These are phyloP conservation scores for Melanitta fusca DNA, from an alignment of 2,797 vertebrate species.

Conservation along the genomic window DNA sequence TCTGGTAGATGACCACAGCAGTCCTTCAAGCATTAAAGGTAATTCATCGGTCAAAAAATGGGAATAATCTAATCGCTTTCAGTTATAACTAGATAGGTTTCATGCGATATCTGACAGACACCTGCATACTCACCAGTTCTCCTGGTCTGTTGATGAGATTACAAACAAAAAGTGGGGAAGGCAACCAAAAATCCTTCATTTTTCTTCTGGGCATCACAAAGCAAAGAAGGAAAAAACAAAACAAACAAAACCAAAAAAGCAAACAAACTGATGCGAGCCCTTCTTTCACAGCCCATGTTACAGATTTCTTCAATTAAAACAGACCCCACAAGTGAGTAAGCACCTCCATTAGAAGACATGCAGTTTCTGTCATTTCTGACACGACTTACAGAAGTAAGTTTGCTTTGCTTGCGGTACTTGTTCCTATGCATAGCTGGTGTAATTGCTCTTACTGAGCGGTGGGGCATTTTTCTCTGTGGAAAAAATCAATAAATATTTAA, in stretches of 20 bases:
- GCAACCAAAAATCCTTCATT: neutral
- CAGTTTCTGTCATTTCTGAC: neutral
- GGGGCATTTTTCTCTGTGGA: neutral
- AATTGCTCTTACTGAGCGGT: slow-evolving; percentile 12
- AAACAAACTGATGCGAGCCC: neutral
- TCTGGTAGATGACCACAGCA: neutral
- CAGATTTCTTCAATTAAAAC: neutral
- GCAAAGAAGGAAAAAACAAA: neutral
- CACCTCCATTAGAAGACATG: neutral
- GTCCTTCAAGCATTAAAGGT: neutral
- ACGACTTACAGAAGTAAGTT: neutral
- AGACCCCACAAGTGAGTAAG: neutral
- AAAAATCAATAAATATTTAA: slow-evolving; percentile 67
- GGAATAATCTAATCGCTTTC: neutral
- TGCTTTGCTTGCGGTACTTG: neutral
- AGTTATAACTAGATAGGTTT: neutral
- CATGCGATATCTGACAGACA: neutral
- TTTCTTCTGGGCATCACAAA: neutral
- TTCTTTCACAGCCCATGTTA: neutral
- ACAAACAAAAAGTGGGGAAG: neutral
- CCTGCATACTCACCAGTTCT: neutral
- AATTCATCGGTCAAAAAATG: neutral
- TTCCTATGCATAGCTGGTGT: neutral
- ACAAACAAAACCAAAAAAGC: neutral
- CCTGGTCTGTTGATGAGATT: neutral